phyloP scores from a whole-genome alignment of 2,113 vertebrate genomes.

The Oryzias curvinotus region DNA sequence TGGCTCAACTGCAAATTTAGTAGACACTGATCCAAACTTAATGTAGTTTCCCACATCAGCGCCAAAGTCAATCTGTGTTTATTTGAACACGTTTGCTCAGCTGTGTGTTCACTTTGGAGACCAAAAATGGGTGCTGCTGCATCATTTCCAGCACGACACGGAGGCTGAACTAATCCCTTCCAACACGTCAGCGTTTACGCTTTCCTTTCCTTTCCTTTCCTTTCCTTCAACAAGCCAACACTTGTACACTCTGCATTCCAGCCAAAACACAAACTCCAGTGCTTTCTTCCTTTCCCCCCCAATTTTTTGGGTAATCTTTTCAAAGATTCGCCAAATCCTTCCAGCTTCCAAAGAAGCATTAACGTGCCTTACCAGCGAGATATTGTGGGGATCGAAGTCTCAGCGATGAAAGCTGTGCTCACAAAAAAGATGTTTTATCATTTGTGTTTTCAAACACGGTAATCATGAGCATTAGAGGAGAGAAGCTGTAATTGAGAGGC shows the following conservation, averaged over 20 bases:
- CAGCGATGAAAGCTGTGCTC: not conserved
- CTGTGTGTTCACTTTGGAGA: not conserved
- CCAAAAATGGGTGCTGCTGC: not conserved
- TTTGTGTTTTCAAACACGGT: not conserved
- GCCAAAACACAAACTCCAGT: too few relatives aligned
- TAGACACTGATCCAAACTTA: not conserved
- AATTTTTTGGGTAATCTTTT: too few relatives aligned
- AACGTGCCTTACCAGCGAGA: too few relatives aligned
- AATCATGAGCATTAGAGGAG: not conserved
- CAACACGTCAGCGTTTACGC: not conserved
- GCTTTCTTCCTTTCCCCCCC: too few relatives aligned
- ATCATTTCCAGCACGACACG: not conserved
- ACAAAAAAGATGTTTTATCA: not conserved
- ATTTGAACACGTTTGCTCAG: not conserved
- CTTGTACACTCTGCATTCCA: too few relatives aligned
- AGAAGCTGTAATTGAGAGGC: conserved; percentile 9
- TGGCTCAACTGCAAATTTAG: not conserved
- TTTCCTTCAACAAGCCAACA: too few relatives aligned
- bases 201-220: too few relatives aligned
- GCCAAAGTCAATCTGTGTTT: not conserved
- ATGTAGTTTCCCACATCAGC: not conserved
- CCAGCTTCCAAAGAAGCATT: too few relatives aligned
- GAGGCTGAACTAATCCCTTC: not conserved
- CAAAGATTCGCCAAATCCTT: too few relatives aligned
- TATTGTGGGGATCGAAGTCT: not conserved